phyloP scores from a whole-genome alignment of 2,113 vertebrate species.

The Sardina pilchardus region DNA sequence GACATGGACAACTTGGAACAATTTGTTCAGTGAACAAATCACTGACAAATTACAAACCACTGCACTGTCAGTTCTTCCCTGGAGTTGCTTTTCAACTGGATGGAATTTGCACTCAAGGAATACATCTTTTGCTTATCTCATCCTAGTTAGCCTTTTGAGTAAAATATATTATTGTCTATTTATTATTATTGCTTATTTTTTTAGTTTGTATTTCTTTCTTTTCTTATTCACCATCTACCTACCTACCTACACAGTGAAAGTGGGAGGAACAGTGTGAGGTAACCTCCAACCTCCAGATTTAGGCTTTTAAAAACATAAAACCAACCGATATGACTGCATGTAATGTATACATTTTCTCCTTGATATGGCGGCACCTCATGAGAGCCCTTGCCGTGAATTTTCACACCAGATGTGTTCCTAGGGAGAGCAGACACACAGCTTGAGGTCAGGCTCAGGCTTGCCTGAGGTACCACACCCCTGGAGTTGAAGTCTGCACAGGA shows the following conservation, averaged over 20 bases:
- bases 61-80: background rate
- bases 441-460: background rate
- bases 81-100: too few relatives aligned
- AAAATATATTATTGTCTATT: too few relatives aligned
- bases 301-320: background rate
- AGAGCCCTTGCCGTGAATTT: background rate
- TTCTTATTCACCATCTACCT: too few relatives aligned
- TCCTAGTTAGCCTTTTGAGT: too few relatives aligned
- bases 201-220: too few relatives aligned
- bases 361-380: background rate
- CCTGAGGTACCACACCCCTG: background rate
- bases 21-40: background rate
- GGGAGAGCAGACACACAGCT: background rate
- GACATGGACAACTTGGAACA: background rate
- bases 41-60: background rate
- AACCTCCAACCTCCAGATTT: background rate
- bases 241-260: background rate
- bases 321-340: too few relatives aligned
- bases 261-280: background rate
- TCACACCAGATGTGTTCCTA: background rate
- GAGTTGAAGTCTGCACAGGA: background rate
- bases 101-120: too few relatives aligned
- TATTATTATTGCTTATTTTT: background rate
- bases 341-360: too few relatives aligned
- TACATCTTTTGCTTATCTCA: too few relatives aligned